Percentiles rank a stretch among this genome's conserved stretches.
Evolutionary conservation across 2,113 vertebrate species (phyloP).

Genomic region (Atrichornis clamosus): DNA sequence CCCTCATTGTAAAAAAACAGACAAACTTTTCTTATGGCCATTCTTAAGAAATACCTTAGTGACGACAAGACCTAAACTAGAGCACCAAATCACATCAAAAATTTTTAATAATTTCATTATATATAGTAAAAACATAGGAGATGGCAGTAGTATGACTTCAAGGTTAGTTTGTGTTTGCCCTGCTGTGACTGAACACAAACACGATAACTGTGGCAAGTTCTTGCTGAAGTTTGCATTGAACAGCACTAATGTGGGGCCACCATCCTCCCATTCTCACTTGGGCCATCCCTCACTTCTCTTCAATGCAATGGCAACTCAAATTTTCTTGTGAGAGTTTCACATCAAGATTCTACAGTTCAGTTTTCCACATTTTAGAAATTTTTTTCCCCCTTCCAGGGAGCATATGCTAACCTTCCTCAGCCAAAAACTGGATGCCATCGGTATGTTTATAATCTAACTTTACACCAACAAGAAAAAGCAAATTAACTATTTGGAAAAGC

Average conservation of each 20-base stretch:
- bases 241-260: not conserved
- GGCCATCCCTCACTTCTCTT: not conserved
- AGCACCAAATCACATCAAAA: not conserved
- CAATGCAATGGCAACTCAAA: not conserved
- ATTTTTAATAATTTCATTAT: not conserved
- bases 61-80: not conserved
- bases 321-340: not conserved
- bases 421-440: not conserved
- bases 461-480: not conserved
- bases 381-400: not conserved
- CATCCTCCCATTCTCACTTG: not conserved
- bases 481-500: not conserved
- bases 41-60: not conserved
- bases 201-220: fast-evolving
- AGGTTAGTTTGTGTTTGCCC: not conserved
- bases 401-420: not conserved
- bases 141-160: not conserved
- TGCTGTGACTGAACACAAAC: not conserved
- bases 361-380: not conserved
- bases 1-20: not conserved
- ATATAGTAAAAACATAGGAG: not conserved
- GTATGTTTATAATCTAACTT: slow-evolving; percentile 33
- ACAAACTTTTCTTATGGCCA: not conserved
- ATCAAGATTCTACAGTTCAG: not conserved
- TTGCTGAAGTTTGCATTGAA: not conserved